Percentiles rank a stretch among this genome's conserved stretches.
These are phyloP conservation scores for Teinopalpus imperialis DNA, from an alignment of 2,888 invertebrate genomes.

Conservation along the genomic window DNA sequence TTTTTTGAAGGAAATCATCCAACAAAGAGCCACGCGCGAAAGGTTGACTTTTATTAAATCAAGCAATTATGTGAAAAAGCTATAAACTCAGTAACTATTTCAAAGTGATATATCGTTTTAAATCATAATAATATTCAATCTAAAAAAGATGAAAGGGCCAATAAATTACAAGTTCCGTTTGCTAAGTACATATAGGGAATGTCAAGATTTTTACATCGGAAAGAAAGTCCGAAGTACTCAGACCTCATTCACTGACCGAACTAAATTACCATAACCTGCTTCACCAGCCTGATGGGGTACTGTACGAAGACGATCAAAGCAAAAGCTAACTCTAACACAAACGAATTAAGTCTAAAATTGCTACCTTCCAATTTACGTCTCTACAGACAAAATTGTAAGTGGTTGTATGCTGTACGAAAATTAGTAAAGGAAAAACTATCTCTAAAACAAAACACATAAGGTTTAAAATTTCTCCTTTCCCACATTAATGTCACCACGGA, in stretches of 20 bases:
- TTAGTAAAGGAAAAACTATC: not conserved
- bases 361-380: no score
- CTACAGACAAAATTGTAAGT: no score
- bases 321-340: conserved; percentile 4
- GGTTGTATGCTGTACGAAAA: not conserved
- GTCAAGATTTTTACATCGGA: conserved; percentile 11
- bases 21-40: no score
- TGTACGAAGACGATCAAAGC: not conserved
- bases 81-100: no score
- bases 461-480: not conserved
- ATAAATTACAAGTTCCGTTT: conserved; percentile 15
- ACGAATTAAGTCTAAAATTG: not conserved
- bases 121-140: not conserved
- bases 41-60: no score
- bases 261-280: conserved; percentile 28
- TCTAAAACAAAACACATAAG: not conserved
- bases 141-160: conserved; percentile 5
- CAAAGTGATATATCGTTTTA: not conserved
- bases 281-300: not conserved
- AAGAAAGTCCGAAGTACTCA: conserved; percentile 20
- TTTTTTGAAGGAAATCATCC: no score
- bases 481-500: conserved; percentile 1
- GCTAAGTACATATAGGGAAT: conserved; percentile 9
- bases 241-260: conserved; percentile 29
- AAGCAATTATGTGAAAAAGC: no score